These are phyloP conservation scores for Lagocephalus sceleratus DNA, from an alignment of 2,797 vertebrate genomes.

Conservation along the genomic window DNA sequence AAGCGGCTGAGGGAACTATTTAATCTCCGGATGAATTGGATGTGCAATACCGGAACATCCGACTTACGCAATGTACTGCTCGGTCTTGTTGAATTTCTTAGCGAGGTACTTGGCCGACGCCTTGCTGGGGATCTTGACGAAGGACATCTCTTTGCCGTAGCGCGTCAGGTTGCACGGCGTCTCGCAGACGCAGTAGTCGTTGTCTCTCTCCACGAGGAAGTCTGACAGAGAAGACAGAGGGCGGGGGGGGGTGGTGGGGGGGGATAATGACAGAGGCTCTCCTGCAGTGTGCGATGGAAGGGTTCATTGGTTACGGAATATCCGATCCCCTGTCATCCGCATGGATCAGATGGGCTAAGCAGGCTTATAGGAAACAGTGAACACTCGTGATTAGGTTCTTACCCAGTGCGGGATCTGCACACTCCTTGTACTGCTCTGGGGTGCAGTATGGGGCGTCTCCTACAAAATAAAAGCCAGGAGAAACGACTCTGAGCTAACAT, in stretches of 20 bases:
- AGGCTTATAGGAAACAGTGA: constrained; percentile 6
- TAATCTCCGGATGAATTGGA: neutral
- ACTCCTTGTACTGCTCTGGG: constrained; percentile 98
- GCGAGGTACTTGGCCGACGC: constrained; percentile 94
- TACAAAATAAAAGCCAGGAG: constrained; percentile 51
- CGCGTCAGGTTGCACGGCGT: constrained; percentile 94
- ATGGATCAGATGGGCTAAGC: constrained; percentile 21
- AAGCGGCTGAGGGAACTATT: too few species aligned
- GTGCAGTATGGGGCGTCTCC: constrained; percentile 98
- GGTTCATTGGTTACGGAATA: constrained; percentile 26
- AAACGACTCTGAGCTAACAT: constrained; percentile 14
- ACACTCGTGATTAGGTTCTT: constrained; percentile 58
- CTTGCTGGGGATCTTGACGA: constrained; percentile 97
- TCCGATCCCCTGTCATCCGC: constrained; percentile 53
- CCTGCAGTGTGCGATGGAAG: constrained; percentile 11
- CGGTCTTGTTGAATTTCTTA: constrained; percentile 97
- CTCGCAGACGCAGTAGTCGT: constrained; percentile 90
- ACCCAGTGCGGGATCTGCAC: constrained; percentile 95
- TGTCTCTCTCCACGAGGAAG: constrained; percentile 94
- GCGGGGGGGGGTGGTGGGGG: neutral
- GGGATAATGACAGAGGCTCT: too few species aligned
- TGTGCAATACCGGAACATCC: neutral
- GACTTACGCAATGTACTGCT: constrained; percentile 92
- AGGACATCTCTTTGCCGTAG: constrained; percentile 93
- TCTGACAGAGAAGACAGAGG: constrained; percentile 67